Conservation (phyloP, 2,888 invertebrate genomes). For the Conus canariensis region DNA sequence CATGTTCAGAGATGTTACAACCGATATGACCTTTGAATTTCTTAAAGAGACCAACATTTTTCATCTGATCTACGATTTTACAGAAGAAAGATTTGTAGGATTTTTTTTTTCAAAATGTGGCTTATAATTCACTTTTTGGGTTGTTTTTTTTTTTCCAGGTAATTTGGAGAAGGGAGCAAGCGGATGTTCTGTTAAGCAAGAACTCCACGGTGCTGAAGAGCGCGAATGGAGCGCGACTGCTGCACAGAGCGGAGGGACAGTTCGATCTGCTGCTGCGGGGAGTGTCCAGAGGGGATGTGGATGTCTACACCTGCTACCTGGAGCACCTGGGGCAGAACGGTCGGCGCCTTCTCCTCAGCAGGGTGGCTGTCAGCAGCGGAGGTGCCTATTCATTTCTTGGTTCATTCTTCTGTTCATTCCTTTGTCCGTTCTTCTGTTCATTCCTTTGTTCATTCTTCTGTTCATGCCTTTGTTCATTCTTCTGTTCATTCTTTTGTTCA, state of each 20-base stretch:
- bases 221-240: background rate
- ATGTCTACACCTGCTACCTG: conserved; percentile 11
- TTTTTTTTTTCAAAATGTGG: too few species aligned
- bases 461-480: too few species aligned
- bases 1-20: too few species aligned
- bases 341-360: background rate
- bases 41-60: too few species aligned
- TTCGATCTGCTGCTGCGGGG: background rate
- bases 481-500: too few species aligned
- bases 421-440: background rate
- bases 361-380: conserved; percentile 6
- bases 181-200: background rate
- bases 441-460: too few species aligned
- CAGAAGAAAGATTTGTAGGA: too few species aligned
- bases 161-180: background rate
- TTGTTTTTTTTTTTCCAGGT: background rate
- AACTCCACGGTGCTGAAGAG: conserved; percentile 5
- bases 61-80: too few species aligned
- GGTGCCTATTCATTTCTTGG: background rate
- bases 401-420: background rate
- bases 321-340: background rate
- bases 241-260: too few species aligned
- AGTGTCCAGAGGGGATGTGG: background rate
- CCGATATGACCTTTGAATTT: too few species aligned
- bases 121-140: too few species aligned